Percentiles rank a stretch among this genome's conserved stretches.
Evolutionary conservation across 2,113 vertebrate genomes (phyloP).

Genomic region (Lonchura striata): DNA sequence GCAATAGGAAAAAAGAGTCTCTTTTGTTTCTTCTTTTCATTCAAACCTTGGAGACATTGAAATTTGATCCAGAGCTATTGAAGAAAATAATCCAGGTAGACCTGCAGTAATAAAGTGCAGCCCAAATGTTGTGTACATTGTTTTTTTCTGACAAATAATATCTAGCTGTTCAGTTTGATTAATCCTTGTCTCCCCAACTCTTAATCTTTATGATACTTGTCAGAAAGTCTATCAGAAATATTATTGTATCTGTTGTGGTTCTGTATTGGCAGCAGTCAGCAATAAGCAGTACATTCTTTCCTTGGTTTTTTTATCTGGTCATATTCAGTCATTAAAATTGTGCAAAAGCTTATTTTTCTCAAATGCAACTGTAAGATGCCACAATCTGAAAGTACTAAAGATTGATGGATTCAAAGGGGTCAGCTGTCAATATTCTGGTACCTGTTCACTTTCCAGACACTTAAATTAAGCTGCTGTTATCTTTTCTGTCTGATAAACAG

Average conservation of each 20-base stretch:
- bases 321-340: not conserved
- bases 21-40: not conserved
- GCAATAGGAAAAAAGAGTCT: not conserved
- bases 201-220: not conserved
- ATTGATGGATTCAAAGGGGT: not conserved
- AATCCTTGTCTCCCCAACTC: not conserved
- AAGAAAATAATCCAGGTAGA: not conserved
- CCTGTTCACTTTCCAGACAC: not conserved
- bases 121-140: not conserved
- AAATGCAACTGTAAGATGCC: not conserved
- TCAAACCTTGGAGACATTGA: not conserved
- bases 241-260: not conserved
- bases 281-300: not conserved
- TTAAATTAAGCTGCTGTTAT: not conserved
- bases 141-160: not conserved
- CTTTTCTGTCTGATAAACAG: not conserved
- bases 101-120: not conserved
- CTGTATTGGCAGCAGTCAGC: not conserved
- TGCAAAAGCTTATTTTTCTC: not conserved
- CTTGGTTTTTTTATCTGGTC: not conserved
- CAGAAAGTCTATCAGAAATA: not conserved
- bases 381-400: not conserved
- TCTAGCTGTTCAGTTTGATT: not conserved
- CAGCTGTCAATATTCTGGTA: not conserved
- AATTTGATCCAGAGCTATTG: not conserved